These are phyloP conservation scores for Kuschelorhynchus macadamiae DNA, from an alignment of 2,888 invertebrate species.

Conservation along the genomic window DNA sequence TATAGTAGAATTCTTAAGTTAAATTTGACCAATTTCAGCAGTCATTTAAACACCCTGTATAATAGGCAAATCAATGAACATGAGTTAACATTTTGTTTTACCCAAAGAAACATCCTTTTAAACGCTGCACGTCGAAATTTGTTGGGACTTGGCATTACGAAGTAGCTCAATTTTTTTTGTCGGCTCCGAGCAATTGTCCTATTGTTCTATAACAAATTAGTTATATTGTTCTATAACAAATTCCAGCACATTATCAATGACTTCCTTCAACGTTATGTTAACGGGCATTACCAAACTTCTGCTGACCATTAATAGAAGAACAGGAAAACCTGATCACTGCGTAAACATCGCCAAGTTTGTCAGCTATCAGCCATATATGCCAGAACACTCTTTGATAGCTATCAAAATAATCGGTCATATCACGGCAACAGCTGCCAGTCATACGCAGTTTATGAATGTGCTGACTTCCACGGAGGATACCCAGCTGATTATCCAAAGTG, in stretches of 20 bases:
- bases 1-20: too few relatives aligned
- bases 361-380: constrained; percentile 77
- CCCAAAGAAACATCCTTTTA: too few relatives aligned
- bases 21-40: too few relatives aligned
- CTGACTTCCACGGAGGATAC: constrained; percentile 77
- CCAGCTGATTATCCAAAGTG: constrained; percentile 77
- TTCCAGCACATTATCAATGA: constrained; percentile 73
- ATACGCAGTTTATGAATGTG: constrained; percentile 80
- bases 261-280: constrained; percentile 77
- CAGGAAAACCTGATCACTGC: constrained; percentile 84
- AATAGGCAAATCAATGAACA: too few relatives aligned
- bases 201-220: too few relatives aligned
- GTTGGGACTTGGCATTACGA: too few relatives aligned
- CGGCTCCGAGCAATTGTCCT: too few relatives aligned
- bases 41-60: too few relatives aligned
- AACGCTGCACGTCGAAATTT: too few relatives aligned
- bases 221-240: too few relatives aligned
- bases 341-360: constrained; percentile 83
- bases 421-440: constrained; percentile 76
- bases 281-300: constrained; percentile 87
- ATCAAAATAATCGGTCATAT: constrained; percentile 80
- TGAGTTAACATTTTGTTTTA: too few relatives aligned
- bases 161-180: too few relatives aligned
- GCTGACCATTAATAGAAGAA: constrained; percentile 82
- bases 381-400: constrained; percentile 78